Evolutionary conservation across 2,797 vertebrate species (phyloP).

Genomic region (Pogoniulus pusillus): DNA sequence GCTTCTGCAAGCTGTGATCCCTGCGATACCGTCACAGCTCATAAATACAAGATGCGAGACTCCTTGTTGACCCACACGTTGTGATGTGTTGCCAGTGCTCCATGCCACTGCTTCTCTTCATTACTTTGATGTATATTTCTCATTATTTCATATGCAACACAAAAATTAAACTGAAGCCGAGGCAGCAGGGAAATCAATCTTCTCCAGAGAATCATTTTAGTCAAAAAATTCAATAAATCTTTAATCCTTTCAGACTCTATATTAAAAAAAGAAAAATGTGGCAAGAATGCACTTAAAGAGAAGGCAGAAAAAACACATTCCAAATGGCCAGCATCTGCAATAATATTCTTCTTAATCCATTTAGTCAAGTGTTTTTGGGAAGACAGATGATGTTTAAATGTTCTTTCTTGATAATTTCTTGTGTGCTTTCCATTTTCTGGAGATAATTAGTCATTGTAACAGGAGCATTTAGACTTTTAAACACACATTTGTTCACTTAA

Average conservation of each 20-base stretch:
- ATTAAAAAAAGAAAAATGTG: not conserved
- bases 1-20: not conserved
- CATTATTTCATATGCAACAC: conserved; percentile 33
- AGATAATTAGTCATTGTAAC: conserved; percentile 59
- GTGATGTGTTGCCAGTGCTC: not conserved
- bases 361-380: conserved; percentile 47
- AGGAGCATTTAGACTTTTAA: conserved; percentile 56
- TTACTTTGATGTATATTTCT: conserved; percentile 1
- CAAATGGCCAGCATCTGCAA: not conserved
- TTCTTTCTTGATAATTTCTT: conserved; percentile 48
- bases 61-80: not conserved
- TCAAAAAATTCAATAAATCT: conserved; percentile 5
- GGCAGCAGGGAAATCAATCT: not conserved
- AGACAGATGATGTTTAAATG: conserved; percentile 55
- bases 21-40: not conserved
- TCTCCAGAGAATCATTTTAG: not conserved
- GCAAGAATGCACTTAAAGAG: not conserved
- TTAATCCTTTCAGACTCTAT: not conserved
- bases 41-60: not conserved
- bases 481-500: conserved; percentile 35
- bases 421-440: conserved; percentile 52
- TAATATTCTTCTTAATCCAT: conserved; percentile 20
- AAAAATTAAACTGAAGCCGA: conserved; percentile 41
- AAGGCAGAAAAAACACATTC: conserved; percentile 9
- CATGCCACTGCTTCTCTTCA: not conserved